Conservation (phyloP, 1,140 invertebrate genomes). For the Caenorhabditis briggsae region DNA sequence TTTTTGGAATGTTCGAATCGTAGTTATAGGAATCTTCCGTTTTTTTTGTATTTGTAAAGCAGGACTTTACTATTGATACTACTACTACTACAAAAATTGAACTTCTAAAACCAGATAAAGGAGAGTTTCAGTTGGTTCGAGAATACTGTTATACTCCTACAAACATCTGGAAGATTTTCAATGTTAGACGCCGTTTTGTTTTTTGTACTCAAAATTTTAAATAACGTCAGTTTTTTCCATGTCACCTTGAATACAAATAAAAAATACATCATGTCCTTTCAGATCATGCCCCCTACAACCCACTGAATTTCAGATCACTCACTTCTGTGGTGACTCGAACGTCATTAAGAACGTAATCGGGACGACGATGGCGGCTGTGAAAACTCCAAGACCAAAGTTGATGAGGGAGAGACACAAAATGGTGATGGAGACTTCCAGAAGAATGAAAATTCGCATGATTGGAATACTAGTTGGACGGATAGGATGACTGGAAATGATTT, state of each 20-base stretch:
- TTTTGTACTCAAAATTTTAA: neutral
- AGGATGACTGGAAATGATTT: neutral
- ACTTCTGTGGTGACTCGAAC: slow-evolving; percentile 12
- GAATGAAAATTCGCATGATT: neutral
- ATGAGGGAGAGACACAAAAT: neutral
- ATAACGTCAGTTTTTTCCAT: neutral
- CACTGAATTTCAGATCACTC: neutral
- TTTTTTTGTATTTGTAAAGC: neutral
- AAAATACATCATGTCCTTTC: neutral
- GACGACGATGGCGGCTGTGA: neutral
- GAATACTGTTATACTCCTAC: too few species aligned
- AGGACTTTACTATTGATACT: neutral
- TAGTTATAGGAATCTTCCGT: too few species aligned
- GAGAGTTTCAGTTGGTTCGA: too few species aligned
- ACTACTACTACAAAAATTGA: neutral
- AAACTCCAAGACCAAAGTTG: slow-evolving; percentile 4
- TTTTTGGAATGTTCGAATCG: too few species aligned
- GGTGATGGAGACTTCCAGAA: neutral
- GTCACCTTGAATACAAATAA: neutral
- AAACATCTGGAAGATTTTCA: neutral
- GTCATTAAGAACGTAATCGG: slow-evolving; percentile 27
- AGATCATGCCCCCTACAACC: too few species aligned
- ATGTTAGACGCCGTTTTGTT: neutral
- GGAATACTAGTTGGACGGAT: neutral
- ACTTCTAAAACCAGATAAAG: too few species aligned